phyloP scores from a whole-genome alignment of 1,140 invertebrate genomes.

The Hormaphis cornu region DNA sequence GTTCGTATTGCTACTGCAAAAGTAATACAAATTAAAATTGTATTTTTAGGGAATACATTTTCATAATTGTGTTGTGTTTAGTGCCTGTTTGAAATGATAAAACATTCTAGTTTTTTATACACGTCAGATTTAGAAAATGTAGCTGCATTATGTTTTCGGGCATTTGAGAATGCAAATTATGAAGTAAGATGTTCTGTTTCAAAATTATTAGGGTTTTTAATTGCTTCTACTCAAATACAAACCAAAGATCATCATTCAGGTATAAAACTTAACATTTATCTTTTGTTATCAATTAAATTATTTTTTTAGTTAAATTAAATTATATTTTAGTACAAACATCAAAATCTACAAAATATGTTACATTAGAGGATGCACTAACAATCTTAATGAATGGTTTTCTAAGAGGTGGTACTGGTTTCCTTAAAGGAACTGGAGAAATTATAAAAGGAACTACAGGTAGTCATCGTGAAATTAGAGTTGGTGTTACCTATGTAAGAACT shows the following conservation, averaged over 20 bases:
- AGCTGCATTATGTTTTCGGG: slow-evolving; percentile 77
- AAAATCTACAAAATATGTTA: slow-evolving; percentile 52
- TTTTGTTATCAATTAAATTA: neutral
- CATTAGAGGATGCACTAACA: slow-evolving; percentile 82
- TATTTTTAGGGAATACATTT: neutral
- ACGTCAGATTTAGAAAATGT: slow-evolving; percentile 83
- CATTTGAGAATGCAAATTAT: slow-evolving; percentile 89
- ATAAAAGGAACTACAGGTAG: slow-evolving; percentile 89
- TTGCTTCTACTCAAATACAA: slow-evolving; percentile 61
- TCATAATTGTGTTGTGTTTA: slow-evolving; percentile 40
- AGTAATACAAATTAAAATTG: slow-evolving; percentile 43
- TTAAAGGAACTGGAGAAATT: slow-evolving; percentile 90
- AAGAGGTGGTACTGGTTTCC: slow-evolving; percentile 84
- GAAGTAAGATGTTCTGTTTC: slow-evolving; percentile 87
- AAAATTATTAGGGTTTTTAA: slow-evolving; percentile 74
- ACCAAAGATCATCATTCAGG: slow-evolving; percentile 34
- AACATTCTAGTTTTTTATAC: slow-evolving; percentile 77
- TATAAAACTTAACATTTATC: neutral
- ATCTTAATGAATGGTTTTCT: slow-evolving; percentile 92
- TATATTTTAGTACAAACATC: neutral
- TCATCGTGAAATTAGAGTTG: slow-evolving; percentile 90
- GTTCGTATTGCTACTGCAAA: slow-evolving; percentile 79
- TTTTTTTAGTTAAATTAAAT: neutral
- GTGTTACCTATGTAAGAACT: slow-evolving; percentile 84
- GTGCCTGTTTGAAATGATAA: slow-evolving; percentile 82